phyloP scores from a whole-genome alignment of 2,797 vertebrate genomes.

The Sebastes steindachneri region DNA sequence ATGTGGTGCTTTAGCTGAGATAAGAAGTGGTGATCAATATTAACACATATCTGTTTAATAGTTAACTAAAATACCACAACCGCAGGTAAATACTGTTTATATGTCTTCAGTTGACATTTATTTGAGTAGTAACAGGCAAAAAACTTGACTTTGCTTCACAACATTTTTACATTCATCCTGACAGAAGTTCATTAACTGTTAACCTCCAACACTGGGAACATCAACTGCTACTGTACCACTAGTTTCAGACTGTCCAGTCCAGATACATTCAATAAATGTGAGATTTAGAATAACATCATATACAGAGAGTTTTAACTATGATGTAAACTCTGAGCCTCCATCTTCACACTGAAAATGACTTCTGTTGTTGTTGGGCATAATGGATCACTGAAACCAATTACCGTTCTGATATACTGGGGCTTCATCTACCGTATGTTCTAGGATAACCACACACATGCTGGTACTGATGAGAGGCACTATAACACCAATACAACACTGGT shows the following conservation, averaged over 20 bases:
- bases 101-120: slow-evolving; percentile 3
- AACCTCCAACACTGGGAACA: neutral
- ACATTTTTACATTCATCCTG: slow-evolving; percentile 19
- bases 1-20: neutral
- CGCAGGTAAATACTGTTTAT: neutral
- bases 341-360: slow-evolving; percentile 1
- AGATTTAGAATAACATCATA: neutral
- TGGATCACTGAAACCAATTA: neutral
- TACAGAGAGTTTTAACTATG: neutral
- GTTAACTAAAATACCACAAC: neutral
- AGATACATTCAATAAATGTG: slow-evolving; percentile 10
- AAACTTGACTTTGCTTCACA: neutral
- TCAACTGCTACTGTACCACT: neutral
- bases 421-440: slow-evolving; percentile 18
- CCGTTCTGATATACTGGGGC: slow-evolving; percentile 6
- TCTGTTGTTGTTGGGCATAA: neutral
- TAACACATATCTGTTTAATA: neutral
- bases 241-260: neutral
- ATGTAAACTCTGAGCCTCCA: slow-evolving; percentile 7
- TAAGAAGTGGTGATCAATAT: neutral
- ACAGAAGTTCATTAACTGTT: neutral
- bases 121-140: neutral
- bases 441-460: slow-evolving; percentile 55
- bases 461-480: slow-evolving; percentile 61
- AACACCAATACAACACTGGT: slow-evolving; percentile 52